phyloP scores from a whole-genome alignment of 2,113 vertebrate species.

The Myrmophylax atrothorax region DNA sequence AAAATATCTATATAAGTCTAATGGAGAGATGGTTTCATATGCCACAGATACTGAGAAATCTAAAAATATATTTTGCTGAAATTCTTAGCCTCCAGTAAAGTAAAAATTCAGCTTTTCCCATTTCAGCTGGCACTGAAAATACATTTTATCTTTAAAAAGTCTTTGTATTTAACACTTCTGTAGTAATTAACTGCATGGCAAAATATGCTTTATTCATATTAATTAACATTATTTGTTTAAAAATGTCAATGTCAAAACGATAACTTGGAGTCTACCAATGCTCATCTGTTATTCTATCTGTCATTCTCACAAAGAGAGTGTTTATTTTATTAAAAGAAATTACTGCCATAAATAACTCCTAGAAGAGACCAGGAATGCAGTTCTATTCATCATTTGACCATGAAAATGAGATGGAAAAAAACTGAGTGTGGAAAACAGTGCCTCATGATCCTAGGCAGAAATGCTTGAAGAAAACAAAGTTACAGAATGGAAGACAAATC shows the following conservation, averaged over 20 bases:
- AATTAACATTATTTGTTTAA: background rate
- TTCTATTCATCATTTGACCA: background rate
- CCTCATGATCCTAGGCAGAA: background rate
- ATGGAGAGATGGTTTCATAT: background rate
- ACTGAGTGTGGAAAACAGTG: background rate
- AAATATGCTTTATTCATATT: background rate
- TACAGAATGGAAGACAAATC: background rate
- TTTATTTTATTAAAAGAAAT: background rate
- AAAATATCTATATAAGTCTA: background rate
- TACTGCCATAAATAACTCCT: background rate
- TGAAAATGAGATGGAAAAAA: background rate
- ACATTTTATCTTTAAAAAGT: background rate
- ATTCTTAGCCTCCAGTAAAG: background rate
- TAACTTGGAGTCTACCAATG: background rate
- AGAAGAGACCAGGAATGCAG: background rate
- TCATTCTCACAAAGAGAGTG: background rate
- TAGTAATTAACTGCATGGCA: background rate
- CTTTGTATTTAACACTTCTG: background rate
- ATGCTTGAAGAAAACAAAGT: background rate
- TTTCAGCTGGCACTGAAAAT: background rate
- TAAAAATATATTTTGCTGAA: background rate
- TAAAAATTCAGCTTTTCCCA: background rate
- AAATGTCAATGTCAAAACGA: background rate
- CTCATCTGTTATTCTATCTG: background rate
- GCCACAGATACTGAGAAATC: background rate